Percentiles rank a stretch among this genome's conserved stretches.
These are phyloP conservation scores for Henricia sp. DNA, from an alignment of 53 echinoderm and acorn worm species.

Conservation along the genomic window DNA sequence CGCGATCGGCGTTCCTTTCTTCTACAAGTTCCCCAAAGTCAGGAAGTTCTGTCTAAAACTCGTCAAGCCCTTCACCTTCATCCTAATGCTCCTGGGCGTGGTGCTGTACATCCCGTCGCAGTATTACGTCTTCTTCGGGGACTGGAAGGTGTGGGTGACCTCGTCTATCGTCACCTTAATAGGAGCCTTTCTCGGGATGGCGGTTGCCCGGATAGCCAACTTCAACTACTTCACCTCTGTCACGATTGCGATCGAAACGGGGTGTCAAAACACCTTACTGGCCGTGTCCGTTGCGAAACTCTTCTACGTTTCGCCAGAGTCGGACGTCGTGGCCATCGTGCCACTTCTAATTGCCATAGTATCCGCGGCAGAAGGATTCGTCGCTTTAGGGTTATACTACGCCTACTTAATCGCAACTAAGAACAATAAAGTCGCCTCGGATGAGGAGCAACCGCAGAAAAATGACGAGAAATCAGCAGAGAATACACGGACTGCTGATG, in stretches of 20 bases:
- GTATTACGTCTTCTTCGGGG: conserved; percentile 74
- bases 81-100: conserved; percentile 69
- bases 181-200: conserved; percentile 86
- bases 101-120: conserved; percentile 79
- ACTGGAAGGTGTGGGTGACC: conserved; percentile 79
- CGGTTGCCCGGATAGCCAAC: conserved; percentile 76
- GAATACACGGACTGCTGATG: not conserved
- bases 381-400: conserved; percentile 60
- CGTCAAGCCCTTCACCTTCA: conserved; percentile 75
- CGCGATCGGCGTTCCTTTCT: conserved; percentile 72
- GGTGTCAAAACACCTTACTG: conserved; percentile 88
- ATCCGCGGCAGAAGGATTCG: conserved; percentile 76
- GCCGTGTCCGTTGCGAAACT: conserved; percentile 81
- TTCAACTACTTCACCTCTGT: conserved; percentile 66
- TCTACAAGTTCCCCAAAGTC: conserved; percentile 81
- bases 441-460: not conserved
- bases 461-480: not conserved
- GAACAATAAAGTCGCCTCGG: conserved; percentile 23
- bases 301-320: conserved; percentile 86
- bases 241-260: conserved; percentile 92
- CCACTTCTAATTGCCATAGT: conserved; percentile 76
- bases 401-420: conserved; percentile 11
- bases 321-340: conserved; percentile 84
- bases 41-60: conserved; percentile 74
- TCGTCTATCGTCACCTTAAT: conserved; percentile 72